These are phyloP conservation scores for Stigmatopora argus DNA, from an alignment of 2,113 vertebrate genomes.

Conservation along the genomic window DNA sequence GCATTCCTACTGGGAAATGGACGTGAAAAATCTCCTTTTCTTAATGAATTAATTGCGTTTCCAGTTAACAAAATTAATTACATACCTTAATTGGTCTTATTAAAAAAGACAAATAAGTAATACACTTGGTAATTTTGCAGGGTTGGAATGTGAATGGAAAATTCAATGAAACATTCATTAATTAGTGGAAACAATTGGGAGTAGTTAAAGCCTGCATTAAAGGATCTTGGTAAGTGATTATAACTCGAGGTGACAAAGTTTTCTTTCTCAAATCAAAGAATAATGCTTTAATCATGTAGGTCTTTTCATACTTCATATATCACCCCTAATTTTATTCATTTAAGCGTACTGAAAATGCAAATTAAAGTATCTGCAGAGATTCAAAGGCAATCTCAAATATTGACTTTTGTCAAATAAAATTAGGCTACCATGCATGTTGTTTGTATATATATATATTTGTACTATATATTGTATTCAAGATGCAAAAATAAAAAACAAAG, in stretches of 20 bases:
- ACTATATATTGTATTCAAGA: neutral
- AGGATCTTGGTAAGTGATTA: slow-evolving; percentile 44
- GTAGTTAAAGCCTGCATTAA: slow-evolving; percentile 47
- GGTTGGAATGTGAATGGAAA: slow-evolving; percentile 43
- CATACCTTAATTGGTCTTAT: slow-evolving; percentile 67
- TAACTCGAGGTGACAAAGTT: slow-evolving; percentile 34
- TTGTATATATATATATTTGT: no score
- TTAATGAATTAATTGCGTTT: slow-evolving; percentile 76
- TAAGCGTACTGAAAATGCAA: no score
- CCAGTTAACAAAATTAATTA: slow-evolving; percentile 72
- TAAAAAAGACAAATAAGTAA: slow-evolving; percentile 57
- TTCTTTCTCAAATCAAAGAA: slow-evolving; percentile 27
- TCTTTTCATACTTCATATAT: slow-evolving; percentile 4
- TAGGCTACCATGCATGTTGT: no score
- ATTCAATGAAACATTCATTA: slow-evolving; percentile 59
- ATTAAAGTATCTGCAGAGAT: no score
- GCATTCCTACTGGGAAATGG: slow-evolving; percentile 64
- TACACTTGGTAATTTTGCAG: neutral
- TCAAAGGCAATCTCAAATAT: no score
- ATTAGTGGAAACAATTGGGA: slow-evolving; percentile 57
- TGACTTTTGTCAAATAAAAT: no score
- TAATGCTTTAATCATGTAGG: slow-evolving; percentile 19
- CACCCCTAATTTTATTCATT: no score
- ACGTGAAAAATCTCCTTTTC: slow-evolving; percentile 69
- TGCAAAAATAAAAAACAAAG: neutral